Evolutionary conservation across 35 echinoderm and acorn worm species (phyloP), one percentile per base, ranked within the genome.

Genomic region (Stichopus chloronotus): DNA sequence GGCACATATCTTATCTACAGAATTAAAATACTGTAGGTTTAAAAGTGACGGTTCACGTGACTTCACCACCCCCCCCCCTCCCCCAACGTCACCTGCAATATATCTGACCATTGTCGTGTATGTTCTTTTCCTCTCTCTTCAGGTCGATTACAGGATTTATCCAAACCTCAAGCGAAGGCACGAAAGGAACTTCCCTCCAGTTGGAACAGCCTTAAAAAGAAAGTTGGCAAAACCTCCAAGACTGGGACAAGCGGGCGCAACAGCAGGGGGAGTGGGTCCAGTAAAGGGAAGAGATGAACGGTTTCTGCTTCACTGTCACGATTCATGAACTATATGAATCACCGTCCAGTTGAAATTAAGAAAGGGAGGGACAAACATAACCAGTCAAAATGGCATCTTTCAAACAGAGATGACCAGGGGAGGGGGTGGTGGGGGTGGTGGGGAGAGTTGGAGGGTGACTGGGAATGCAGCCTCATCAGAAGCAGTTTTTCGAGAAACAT

Each of bases 81-180:
- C 30, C 0, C 3, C 30, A 43, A 43, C 0, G 30, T 43, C 30
- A 43, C 30, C 30, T 43, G 30, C 0, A 43, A 43, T 43, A 43
- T 43, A 43, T 43, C 30, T 43, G 0, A 43, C 19, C 61, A 19
- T 11, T 14, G 19, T 65, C 19, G 11, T 65, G 61, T 65, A 14
- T 65, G 61, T 14, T 19, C 19, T 65, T 0, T 14, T 65, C 61
- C 61, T 65, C 19, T 65, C 61, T 19, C 11, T 65, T n/a, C 68
- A 91, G 88, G 88, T 91, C 88, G 88, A 11, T 56, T 91, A 52
- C 88, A 78, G 76, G 88, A 91, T 57, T 57, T 91, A 78, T 91
- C 88, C 8, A 72, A 78, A 30, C 88, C 88, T 74, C 63, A 78
- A 56, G 53, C 13, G 3, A 91, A 91, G 60, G 22, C 65, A 5